phyloP scores from a whole-genome alignment of 2,113 vertebrate species.

The Bungarus multicinctus region DNA sequence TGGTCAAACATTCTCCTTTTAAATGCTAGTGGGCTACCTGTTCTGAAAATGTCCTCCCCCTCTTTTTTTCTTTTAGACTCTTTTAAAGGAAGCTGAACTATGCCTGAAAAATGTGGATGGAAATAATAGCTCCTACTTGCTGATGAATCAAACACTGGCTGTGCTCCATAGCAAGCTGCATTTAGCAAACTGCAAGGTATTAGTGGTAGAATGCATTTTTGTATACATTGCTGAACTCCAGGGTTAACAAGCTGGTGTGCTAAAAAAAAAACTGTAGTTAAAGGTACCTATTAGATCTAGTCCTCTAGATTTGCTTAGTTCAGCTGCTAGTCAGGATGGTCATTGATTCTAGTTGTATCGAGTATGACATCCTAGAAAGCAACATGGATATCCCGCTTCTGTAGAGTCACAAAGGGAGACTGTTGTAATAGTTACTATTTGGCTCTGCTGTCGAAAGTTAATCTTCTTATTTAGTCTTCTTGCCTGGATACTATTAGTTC shows the following conservation, averaged over 20 bases:
- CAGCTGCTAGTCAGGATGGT: neutral
- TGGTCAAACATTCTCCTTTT: neutral
- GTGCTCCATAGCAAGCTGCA: conserved; percentile 76
- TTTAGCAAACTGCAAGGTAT: conserved; percentile 71
- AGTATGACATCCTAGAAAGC: neutral
- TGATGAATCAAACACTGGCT: conserved; percentile 67
- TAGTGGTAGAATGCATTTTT: neutral
- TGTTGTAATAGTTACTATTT: neutral
- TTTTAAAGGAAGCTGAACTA: conserved; percentile 72
- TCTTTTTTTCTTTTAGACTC: conserved; percentile 42
- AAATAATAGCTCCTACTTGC: conserved; percentile 50
- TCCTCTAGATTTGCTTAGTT: neutral
- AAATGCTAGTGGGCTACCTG: neutral
- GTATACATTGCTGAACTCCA: too few species aligned
- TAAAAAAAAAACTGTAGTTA: neutral
- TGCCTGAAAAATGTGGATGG: conserved; percentile 51
- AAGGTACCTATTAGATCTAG: neutral
- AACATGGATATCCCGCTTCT: neutral
- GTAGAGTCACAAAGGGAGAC: neutral
- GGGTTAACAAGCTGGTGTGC: neutral
- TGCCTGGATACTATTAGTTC: neutral
- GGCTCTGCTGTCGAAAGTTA: neutral
- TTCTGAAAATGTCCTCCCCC: neutral
- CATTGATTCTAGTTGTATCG: neutral
- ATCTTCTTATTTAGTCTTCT: neutral